Percentiles rank a stretch among this genome's conserved stretches.
Conservation (phyloP, 2,113 vertebrate genomes). For the Epinephelus cyanopodus region DNA sequence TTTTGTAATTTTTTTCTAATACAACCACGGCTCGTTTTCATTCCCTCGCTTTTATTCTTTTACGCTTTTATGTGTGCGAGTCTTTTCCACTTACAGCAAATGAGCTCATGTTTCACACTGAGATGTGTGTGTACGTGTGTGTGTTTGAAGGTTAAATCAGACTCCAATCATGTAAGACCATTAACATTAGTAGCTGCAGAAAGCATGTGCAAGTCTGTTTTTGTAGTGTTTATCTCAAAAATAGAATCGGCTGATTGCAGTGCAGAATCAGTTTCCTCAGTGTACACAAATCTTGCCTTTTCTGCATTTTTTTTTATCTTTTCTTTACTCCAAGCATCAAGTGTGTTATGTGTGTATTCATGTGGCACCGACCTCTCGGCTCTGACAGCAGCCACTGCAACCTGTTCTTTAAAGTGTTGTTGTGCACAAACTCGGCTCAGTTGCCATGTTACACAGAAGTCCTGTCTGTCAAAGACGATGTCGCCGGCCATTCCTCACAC, state of each 20-base stretch:
- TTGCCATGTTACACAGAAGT: constrained; percentile 18
- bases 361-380: background rate
- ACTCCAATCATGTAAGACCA: background rate
- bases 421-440: background rate
- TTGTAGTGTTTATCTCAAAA: background rate
- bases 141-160: background rate
- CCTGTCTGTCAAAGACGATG: constrained; percentile 1
- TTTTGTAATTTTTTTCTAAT: constrained; percentile 14
- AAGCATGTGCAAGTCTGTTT: background rate
- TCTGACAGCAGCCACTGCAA: background rate
- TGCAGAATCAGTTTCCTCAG: background rate
- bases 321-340: background rate
- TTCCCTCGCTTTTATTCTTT: background rate
- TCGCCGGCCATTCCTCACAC: background rate
- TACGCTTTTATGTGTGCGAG: background rate
- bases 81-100: constrained; percentile 1
- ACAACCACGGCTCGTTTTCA: background rate
- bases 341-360: background rate
- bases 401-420: background rate
- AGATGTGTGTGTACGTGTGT: background rate
- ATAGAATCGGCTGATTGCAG: background rate
- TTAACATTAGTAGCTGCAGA: background rate
- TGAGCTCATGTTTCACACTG: constrained; percentile 11
- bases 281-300: background rate
- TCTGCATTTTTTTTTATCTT: background rate